These are phyloP conservation scores for Passerina amoena DNA, from an alignment of 2,113 vertebrate species.

Conservation along the genomic window DNA sequence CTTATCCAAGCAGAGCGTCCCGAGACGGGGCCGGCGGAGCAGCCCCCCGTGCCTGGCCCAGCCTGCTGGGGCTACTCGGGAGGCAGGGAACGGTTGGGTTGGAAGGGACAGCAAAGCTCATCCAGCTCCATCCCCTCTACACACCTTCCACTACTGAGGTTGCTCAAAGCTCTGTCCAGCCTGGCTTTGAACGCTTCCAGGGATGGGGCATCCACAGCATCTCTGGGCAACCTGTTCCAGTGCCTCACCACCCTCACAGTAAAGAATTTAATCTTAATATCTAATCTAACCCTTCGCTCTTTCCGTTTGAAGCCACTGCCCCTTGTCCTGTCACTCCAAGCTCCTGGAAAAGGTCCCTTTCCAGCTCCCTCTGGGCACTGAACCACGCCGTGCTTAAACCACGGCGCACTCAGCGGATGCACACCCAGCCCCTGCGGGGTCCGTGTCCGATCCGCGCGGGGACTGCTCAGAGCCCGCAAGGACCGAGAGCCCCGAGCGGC, in stretches of 20 bases:
- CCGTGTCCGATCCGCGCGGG: background rate
- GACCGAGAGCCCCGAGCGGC: accelerated
- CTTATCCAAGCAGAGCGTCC: accelerated
- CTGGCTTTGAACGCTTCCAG: background rate
- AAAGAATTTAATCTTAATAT: no score
- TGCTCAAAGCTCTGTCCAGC: background rate
- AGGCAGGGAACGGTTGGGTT: accelerated
- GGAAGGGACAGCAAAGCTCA: no score
- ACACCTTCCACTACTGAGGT: accelerated
- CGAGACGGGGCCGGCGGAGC: accelerated
- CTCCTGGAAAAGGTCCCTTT: background rate
- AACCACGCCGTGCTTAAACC: background rate
- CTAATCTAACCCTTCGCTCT: background rate
- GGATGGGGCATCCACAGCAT: background rate
- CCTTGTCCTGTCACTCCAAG: background rate
- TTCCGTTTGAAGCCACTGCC: background rate
- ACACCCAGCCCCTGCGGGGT: accelerated
- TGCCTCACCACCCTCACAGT: background rate
- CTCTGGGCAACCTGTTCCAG: background rate
- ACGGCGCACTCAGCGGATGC: background rate
- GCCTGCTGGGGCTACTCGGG: background rate
- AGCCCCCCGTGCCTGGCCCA: accelerated
- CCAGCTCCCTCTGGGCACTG: background rate
- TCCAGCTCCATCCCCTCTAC: accelerated
- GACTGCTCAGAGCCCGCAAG: accelerated